phyloP scores from a whole-genome alignment of 2,797 vertebrate genomes.

The Etheostoma nigrum region DNA sequence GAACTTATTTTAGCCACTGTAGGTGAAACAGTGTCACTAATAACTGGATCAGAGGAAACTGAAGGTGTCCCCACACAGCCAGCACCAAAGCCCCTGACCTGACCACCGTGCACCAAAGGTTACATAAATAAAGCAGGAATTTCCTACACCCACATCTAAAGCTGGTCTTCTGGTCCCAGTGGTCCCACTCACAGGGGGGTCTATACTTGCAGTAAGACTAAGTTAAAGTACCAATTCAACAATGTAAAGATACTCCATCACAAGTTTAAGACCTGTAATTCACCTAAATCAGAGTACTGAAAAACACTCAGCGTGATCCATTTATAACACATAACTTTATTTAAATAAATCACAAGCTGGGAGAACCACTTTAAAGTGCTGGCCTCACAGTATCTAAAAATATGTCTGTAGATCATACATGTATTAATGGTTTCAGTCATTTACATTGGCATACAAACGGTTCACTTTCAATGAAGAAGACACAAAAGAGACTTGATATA shows the following conservation, averaged over 20 bases:
- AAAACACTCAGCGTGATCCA: neutral
- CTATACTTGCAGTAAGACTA: too few species aligned
- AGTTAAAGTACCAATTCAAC: neutral
- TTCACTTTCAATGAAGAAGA: neutral
- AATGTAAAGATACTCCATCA: too few species aligned
- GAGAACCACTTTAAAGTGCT: neutral
- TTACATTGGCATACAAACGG: neutral
- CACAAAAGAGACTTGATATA: neutral
- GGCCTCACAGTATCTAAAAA: neutral
- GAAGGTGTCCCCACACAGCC: slow-evolving; percentile 61
- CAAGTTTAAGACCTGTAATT: neutral
- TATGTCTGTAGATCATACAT: neutral
- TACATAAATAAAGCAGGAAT: slow-evolving; percentile 82
- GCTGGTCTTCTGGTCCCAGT: slow-evolving; percentile 55
- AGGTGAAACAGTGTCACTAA: slow-evolving; percentile 36
- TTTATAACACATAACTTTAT: neutral
- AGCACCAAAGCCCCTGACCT: slow-evolving; percentile 21
- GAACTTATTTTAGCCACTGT: too few species aligned
- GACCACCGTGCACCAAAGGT: slow-evolving; percentile 67
- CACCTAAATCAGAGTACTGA: neutral
- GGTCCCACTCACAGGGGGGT: slow-evolving; percentile 20
- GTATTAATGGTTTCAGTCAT: neutral
- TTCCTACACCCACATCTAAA: slow-evolving; percentile 77
- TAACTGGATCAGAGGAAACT: slow-evolving; percentile 57
- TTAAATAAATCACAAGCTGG: neutral